These are phyloP conservation scores for Drosophila birchii DNA, from an alignment of 2,888 invertebrate species.

Conservation along the genomic window DNA sequence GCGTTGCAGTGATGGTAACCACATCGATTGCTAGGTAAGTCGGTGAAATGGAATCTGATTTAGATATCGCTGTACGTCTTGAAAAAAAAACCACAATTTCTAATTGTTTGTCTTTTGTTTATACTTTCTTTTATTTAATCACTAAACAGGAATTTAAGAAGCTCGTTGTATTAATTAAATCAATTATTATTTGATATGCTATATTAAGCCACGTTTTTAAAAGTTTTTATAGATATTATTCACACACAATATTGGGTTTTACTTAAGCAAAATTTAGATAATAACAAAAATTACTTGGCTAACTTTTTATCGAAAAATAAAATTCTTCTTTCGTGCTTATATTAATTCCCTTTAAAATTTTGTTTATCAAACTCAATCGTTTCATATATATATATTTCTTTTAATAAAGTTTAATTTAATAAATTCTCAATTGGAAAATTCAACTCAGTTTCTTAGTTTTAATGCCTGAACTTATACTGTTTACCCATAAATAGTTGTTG, in stretches of 20 bases:
- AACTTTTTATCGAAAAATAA: not conserved
- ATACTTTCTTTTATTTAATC: not conserved
- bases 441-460: not conserved
- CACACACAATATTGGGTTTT: not conserved
- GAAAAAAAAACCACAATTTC: not conserved
- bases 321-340: no score
- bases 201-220: not conserved
- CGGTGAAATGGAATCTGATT: slow-evolving; percentile 16
- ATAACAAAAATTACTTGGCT: not conserved
- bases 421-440: no score
- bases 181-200: not conserved
- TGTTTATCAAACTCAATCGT: no score
- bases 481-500: slow-evolving; percentile 3
- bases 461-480: not conserved
- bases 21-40: slow-evolving; percentile 19
- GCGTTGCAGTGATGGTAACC: slow-evolving; percentile 20
- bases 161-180: not conserved
- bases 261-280: not conserved
- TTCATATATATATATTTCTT: no score
- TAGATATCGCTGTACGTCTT: slow-evolving; percentile 14
- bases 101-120: not conserved
- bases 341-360: no score
- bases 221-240: not conserved
- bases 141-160: not conserved
- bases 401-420: no score